Base-by-base conservation (phyloP, 1,140 invertebrate species). In the Lamellibrachia luymesi region DNA sequence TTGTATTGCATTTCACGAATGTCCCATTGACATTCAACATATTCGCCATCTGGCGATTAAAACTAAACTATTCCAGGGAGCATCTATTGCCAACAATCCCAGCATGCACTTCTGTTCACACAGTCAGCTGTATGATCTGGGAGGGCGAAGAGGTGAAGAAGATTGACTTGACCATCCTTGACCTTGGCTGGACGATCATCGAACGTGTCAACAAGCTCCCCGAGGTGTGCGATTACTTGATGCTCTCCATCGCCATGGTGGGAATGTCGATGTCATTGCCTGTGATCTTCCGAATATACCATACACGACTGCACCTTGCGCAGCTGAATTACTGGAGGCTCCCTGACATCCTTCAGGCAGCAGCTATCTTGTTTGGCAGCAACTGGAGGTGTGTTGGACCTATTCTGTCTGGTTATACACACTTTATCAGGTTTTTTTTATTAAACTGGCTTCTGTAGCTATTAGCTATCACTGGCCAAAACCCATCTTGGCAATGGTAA, bases 51-150 rank as follows among this genome's bases (percentile, higher is more conserved):
- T 38, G 38, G 38, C 38, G 38, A 38, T 38, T 38, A 38, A 38
- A 38, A 38, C 38, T 38, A 38, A 38, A 38, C 38, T 38, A 38
- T 38, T 90, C 22, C 89, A 90, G 22, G 50, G 6, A 22, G 27
- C 27, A 38, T 49, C 0, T 49, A 38, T 10, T 51, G n/a, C 51
- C 91, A 50, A 8, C 51, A 50, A 91, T 91, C 49, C 91, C 49
- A 91, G 91, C 91, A 91, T 91, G 51, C 64, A 80, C 64, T 49
- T 64, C 25, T 95, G 96, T 92, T 91, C 25, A 6, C 64, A 49
- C 95, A 98, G 98, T 99, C 92, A 99, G 98, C 94, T 99, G 98
- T 95, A 98, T 98, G 80, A 98, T 99, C 96, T 99, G 98, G 98
- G 98, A 99, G 95, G 97, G 97, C 27, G 98, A 98, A 94, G 98